Evolutionary conservation across 2,113 vertebrate species (phyloP), one percentile per base, ranked within the genome.

Genomic region (Xiphophorus couchianus): DNA sequence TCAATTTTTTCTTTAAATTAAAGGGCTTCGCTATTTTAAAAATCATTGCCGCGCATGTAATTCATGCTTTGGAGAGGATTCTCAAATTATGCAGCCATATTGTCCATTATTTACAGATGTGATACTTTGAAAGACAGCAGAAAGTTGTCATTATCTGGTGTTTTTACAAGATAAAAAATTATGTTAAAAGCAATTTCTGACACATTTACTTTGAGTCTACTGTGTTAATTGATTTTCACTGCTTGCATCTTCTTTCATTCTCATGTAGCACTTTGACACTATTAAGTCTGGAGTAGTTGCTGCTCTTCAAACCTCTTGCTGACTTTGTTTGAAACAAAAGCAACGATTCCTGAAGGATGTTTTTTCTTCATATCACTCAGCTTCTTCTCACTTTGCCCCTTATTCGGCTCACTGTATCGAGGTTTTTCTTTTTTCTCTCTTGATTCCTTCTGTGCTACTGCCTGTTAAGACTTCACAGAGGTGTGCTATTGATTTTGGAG

Each of bases 401-500:
- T 63, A 14, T 9, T 19, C 42, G 61, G 37, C 61, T 69, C 13
- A 54, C n/a, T 14, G 3, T 29, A 63, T 31, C 37, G 19, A 65
- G 65, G 25, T 6, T 42, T 12, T 8, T 3, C 60, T 54, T 37
- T n/a, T 5, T 73, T 75, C 74, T 60, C 64, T 14, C 12, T 13
- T n/a, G 62, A 51, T 76, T 33, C 37, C 25, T 4, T n/a, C 66
- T 69, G 10, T 81, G 60, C 77, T 54, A 6, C 78, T 58, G 30
- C 73, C 68, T 48, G 2, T 66, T 70, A 81, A 75, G 72, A 89
- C 58, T 62, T 82, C 73, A 84, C 65, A 75, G 48, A 77, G 80
- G 29, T 65, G 27, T 69, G 13, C 48, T 79, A 83, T 91, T 93
- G 91, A 90, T 91, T 82, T 69, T 22, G 51, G 65, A 72, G 86